Conservation (phyloP, 2,113 vertebrate genomes). For the Tragelaphus imberbis region DNA sequence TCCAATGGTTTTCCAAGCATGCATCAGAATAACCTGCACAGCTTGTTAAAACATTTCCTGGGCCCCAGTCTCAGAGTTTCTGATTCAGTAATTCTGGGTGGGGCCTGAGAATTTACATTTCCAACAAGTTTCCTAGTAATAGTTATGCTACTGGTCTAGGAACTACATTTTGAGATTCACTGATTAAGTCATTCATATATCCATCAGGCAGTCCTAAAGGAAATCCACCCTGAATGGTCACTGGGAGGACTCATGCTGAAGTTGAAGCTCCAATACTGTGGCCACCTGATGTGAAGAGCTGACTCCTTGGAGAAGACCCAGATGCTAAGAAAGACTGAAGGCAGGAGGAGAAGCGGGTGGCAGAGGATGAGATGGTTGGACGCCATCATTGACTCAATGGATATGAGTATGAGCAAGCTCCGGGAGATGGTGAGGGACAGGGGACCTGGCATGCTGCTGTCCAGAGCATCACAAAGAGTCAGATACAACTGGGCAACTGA, state of each 20-base stretch:
- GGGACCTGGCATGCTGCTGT: not conserved
- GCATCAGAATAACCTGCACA: not conserved
- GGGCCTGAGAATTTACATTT: not conserved
- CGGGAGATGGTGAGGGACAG: not conserved
- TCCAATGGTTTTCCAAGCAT: not conserved
- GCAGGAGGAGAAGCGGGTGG: not conserved
- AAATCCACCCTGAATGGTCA: not conserved
- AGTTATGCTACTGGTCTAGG: not conserved
- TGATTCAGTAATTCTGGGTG: not conserved
- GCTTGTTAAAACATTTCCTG: not conserved
- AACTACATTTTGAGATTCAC: not conserved
- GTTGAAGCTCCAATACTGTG: not conserved
- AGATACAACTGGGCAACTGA: not conserved
- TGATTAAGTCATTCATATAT: not conserved
- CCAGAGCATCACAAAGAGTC: not conserved
- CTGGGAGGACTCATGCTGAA: not conserved
- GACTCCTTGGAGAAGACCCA: not conserved
- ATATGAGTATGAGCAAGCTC: not conserved
- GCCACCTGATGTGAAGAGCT: not conserved
- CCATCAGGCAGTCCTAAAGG: not conserved
- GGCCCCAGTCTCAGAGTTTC: not conserved
- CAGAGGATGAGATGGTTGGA: not conserved
- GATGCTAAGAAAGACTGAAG: not conserved
- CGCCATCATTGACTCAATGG: not conserved
- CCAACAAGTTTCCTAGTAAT: not conserved